These are phyloP conservation scores for Eupithecia exiguata DNA, from an alignment of 2,888 invertebrate species.

Conservation along the genomic window DNA sequence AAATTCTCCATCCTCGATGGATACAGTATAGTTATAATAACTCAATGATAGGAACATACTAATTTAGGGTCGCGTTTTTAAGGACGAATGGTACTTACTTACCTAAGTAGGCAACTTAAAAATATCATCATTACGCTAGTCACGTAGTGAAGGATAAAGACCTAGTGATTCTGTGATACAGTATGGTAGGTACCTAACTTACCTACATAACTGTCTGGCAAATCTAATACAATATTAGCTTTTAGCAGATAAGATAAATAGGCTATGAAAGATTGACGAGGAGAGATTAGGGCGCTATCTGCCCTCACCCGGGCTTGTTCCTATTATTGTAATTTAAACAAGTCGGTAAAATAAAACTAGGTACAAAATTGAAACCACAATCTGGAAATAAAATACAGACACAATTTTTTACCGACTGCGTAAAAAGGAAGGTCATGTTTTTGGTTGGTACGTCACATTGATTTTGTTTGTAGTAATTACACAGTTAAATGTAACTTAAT, in stretches of 20 bases:
- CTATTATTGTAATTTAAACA: background rate
- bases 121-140: too few relatives aligned
- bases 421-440: background rate
- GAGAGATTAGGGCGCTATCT: conserved; percentile 1
- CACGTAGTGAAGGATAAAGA: too few relatives aligned
- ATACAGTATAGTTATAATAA: too few relatives aligned
- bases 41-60: too few relatives aligned
- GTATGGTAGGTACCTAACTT: too few relatives aligned
- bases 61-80: too few relatives aligned
- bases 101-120: too few relatives aligned
- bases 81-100: too few relatives aligned
- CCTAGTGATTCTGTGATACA: too few relatives aligned
- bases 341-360: background rate
- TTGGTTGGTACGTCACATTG: background rate
- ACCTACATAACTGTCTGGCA: conserved; percentile 5
- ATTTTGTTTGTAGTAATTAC: too few relatives aligned
- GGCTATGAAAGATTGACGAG: background rate
- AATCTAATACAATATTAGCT: conserved; percentile 24
- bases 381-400: background rate
- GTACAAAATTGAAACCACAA: background rate
- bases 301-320: background rate
- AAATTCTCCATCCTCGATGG: too few relatives aligned
- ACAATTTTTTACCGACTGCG: background rate
- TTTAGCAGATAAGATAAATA: conserved; percentile 9
- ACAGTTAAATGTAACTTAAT: too few relatives aligned